phyloP scores from a whole-genome alignment of 2,113 vertebrate species.

The Falcunculus frontatus region DNA sequence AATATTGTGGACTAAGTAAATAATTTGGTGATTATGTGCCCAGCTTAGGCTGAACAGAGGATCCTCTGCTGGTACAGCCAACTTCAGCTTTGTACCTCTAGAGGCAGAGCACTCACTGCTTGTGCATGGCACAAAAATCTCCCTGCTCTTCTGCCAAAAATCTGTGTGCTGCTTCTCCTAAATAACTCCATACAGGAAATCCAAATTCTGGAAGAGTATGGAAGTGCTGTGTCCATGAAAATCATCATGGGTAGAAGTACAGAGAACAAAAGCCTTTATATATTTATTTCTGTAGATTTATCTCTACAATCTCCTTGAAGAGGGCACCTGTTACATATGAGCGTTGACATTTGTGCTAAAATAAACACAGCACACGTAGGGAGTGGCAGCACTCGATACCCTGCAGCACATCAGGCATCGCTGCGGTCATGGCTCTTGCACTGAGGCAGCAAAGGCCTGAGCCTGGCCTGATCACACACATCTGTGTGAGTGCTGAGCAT shows the following conservation, averaged over 20 bases:
- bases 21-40: not conserved
- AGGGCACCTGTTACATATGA: fast-evolving
- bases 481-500: not conserved
- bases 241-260: not conserved
- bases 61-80: not conserved
- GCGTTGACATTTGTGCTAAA: not conserved
- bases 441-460: not conserved
- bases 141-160: not conserved
- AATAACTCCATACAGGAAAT: not conserved
- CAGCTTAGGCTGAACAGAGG: not conserved
- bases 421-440: not conserved
- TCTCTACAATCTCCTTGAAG: not conserved
- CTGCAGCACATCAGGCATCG: fast-evolving
- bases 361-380: not conserved
- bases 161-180: not conserved
- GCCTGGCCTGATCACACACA: fast-evolving
- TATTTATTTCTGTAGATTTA: not conserved
- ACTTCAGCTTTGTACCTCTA: not conserved
- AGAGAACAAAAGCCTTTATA: not conserved
- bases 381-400: not conserved
- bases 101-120: not conserved
- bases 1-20: not conserved
- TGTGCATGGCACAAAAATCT: fast-evolving
- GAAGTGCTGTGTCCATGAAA: not conserved
- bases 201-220: not conserved